phyloP scores from a whole-genome alignment of 2,797 vertebrate species.

The Enteromius viviparus region DNA sequence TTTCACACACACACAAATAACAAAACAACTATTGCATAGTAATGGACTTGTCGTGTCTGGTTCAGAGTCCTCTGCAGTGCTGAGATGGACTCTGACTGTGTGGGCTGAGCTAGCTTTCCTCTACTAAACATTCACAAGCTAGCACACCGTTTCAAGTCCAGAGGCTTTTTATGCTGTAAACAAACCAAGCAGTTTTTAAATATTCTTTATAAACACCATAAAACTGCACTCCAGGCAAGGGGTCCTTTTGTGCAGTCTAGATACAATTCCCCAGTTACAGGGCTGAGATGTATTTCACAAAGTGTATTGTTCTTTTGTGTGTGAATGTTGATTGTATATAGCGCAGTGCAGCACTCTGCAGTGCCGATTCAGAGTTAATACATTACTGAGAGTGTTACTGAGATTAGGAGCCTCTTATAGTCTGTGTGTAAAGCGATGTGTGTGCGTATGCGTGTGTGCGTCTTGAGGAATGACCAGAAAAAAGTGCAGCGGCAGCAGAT shows the following conservation, averaged over 20 bases:
- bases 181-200: slow-evolving; percentile 15
- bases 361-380: slow-evolving; percentile 37
- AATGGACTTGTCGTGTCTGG: not conserved
- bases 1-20: not conserved
- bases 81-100: slow-evolving; percentile 31
- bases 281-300: not conserved
- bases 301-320: slow-evolving; percentile 14
- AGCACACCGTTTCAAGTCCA: slow-evolving; percentile 13
- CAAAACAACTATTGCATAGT: not conserved
- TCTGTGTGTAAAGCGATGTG: slow-evolving; percentile 10
- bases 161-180: slow-evolving; percentile 8
- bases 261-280: not conserved
- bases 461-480: slow-evolving; percentile 59
- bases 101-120: slow-evolving; percentile 29
- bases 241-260: slow-evolving; percentile 18
- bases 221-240: slow-evolving; percentile 21
- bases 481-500: slow-evolving; percentile 57
- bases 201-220: slow-evolving; percentile 12
- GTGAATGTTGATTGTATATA: slow-evolving; percentile 12
- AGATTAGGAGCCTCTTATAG: slow-evolving; percentile 44
- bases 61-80: slow-evolving; percentile 18
- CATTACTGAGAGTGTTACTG: slow-evolving; percentile 31
- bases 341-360: slow-evolving; percentile 40
- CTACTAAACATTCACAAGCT: slow-evolving; percentile 27
- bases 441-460: slow-evolving; percentile 22